Base-by-base conservation (phyloP, 2,113 vertebrate species). In the Apteryx mantelli region DNA sequence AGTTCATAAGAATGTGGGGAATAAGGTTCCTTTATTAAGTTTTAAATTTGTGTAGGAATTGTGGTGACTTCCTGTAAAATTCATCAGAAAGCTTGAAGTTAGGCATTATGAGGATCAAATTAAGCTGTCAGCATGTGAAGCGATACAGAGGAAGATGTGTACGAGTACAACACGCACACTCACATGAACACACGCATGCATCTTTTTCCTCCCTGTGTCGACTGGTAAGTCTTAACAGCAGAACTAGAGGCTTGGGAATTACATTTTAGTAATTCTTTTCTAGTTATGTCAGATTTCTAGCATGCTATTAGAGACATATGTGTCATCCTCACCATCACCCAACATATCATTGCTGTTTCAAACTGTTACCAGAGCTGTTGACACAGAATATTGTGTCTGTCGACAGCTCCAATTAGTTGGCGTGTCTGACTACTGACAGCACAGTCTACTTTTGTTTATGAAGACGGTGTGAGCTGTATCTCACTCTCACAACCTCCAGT, bases 361-460 rank as follows among this genome's bases (percentile, higher is more conserved):
- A 98, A 98, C 98, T 98, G 98, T 98, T 98, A 98, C 98, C 96
- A 97, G 98, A 97, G 97, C 98, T 98, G 98, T 98, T 98, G 98
- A 98, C 98, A 98, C 97, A 98, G 98, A 98, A 98, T 98, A 98
- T 98, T 98, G 98, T 98, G 98, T 98, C 98, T 98, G 98, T 98
- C 97, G 98, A 98, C 98, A 98, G 98, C 98, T 98, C 98, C 98
- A 98, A 98, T 98, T 98, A 98, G 98, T 98, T 98, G 98, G 97
- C 97, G 93, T 98, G 98, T 99, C 98, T 98, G 98, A 97, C 97
- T 98, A 97, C 98, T 98, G 98, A 99, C 98, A 98, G 98, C 98
- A 96, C 97, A 97, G 98, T 98, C 98, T 98, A 98, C 98, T 98
- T 98, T 98, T 98, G 98, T 98, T 98, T 98, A 98, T 97, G 96